Evolutionary conservation across 2,797 vertebrate species (phyloP).

Genomic region (Parauchenoglanis punctatus): DNA sequence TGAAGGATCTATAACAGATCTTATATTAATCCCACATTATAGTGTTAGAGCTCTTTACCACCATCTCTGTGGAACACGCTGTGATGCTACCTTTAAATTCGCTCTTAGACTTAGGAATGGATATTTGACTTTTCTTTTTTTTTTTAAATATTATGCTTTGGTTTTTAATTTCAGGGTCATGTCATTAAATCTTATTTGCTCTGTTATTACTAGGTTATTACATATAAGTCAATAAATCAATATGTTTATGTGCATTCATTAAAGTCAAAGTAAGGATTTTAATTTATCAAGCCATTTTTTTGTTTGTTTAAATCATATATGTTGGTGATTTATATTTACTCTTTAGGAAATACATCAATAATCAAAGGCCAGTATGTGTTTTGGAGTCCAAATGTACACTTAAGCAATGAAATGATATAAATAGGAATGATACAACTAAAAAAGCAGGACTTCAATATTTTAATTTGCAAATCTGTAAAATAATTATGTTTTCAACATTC

Average conservation of each 20-base stretch:
- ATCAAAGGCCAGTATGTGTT: background rate
- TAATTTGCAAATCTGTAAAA: background rate
- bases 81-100: background rate
- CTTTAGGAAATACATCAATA: background rate
- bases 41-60: constrained; percentile 35
- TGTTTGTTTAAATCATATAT: background rate
- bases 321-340: background rate
- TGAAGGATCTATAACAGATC: constrained; percentile 50
- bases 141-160: background rate
- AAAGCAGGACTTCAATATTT: background rate
- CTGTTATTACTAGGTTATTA: constrained; percentile 6
- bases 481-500: background rate
- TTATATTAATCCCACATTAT: constrained; percentile 46
- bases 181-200: background rate
- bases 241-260: constrained; percentile 7
- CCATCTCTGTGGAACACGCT: constrained; percentile 6
- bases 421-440: background rate
- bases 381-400: background rate
- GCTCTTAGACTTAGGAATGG: background rate
- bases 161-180: background rate
- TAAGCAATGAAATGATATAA: background rate
- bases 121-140: background rate
- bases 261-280: background rate
- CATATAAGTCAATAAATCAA: constrained; percentile 14
- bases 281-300: background rate